Percentiles rank a stretch among this genome's conserved stretches.
Evolutionary conservation across 1,140 invertebrate species (phyloP).

Genomic region (Magallana ariakensis): DNA sequence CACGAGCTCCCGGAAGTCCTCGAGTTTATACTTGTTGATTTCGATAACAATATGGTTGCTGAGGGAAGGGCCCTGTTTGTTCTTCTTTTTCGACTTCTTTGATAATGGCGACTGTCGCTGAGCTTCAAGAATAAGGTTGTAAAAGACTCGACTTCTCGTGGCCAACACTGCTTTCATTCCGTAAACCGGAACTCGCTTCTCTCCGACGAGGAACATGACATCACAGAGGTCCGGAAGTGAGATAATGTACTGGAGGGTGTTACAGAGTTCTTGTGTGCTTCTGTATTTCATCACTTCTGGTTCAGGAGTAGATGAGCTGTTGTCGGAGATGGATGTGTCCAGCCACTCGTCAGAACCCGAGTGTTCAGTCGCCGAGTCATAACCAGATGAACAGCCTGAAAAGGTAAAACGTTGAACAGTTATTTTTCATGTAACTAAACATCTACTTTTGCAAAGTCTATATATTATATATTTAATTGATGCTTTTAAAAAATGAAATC

Average conservation of each 20-base stretch:
- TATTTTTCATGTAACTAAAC: neutral
- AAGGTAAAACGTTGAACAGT: neutral
- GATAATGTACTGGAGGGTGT: slow-evolving; percentile 58
- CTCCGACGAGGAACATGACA: slow-evolving; percentile 96
- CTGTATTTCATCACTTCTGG: slow-evolving; percentile 53
- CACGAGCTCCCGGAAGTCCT: slow-evolving; percentile 53
- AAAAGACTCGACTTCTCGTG: slow-evolving; percentile 85
- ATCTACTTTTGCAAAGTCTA: no score
- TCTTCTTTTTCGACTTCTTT: slow-evolving; percentile 41
- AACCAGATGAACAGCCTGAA: slow-evolving; percentile 46
- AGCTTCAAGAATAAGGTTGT: slow-evolving; percentile 40
- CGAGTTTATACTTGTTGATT: slow-evolving; percentile 51
- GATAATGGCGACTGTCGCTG: slow-evolving; percentile 35
- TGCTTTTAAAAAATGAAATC: no score
- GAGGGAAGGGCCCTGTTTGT: neutral
- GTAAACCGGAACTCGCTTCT: slow-evolving; percentile 94
- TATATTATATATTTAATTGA: no score
- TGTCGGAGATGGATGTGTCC: slow-evolving; percentile 35
- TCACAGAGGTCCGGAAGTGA: slow-evolving; percentile 97
- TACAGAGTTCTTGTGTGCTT: slow-evolving; percentile 49
- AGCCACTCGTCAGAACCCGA: slow-evolving; percentile 35
- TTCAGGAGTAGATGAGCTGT: neutral
- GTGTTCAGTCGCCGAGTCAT: slow-evolving; percentile 23
- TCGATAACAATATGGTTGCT: slow-evolving; percentile 41
- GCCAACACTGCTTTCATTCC: slow-evolving; percentile 95